A percentile compares a stretch with the other conserved stretches of the same genome.
Conservation (phyloP, 2,888 invertebrate genomes). For the Patella caerulea region DNA sequence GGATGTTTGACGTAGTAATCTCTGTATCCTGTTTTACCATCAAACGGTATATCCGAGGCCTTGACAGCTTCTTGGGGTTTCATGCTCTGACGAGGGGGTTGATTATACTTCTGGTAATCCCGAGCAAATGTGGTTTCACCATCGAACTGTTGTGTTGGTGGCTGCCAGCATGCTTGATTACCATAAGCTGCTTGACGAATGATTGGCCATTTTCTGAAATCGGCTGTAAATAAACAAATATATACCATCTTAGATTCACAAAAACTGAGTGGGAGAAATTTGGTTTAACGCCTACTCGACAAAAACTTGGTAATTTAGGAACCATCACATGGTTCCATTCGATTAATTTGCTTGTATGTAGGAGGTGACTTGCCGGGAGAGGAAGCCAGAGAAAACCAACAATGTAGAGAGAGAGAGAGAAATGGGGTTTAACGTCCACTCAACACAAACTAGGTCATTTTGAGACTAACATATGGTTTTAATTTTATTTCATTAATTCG, state of each 20-base stretch:
- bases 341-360: no score
- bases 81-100: slow-evolving; percentile 57
- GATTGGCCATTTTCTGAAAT: slow-evolving; percentile 66
- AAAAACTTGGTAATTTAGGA: no score
- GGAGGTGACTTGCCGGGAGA: no score
- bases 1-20: slow-evolving; percentile 67
- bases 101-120: slow-evolving; percentile 63
- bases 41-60: slow-evolving; percentile 65
- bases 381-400: no score
- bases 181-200: slow-evolving; percentile 41
- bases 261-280: background rate
- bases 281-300: no score
- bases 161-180: slow-evolving; percentile 54
- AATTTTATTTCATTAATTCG: no score
- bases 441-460: no score
- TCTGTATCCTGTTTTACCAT: slow-evolving; percentile 66
- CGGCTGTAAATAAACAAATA: slow-evolving; percentile 49
- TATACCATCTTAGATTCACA: background rate
- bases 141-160: slow-evolving; percentile 64
- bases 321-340: no score
- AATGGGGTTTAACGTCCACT: no score
- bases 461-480: no score
- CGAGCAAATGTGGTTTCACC: slow-evolving; percentile 67
- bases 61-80: slow-evolving; percentile 63
- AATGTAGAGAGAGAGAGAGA: no score